These are phyloP conservation scores for Kryphioiulus occultus DNA, from an alignment of 2,888 invertebrate genomes.

Conservation along the genomic window DNA sequence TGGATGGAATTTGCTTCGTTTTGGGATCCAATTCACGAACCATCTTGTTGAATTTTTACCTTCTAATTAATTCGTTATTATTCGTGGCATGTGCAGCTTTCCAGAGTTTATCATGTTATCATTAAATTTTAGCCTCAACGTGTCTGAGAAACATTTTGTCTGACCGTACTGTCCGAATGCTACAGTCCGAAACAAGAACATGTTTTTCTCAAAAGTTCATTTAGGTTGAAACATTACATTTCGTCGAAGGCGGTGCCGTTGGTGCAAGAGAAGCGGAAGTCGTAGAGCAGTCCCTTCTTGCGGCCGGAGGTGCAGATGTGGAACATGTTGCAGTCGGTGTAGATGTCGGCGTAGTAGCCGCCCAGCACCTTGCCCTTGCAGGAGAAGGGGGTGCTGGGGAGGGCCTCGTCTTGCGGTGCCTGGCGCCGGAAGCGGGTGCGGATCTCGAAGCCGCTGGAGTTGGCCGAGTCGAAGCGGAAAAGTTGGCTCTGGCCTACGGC, in stretches of 20 bases:
- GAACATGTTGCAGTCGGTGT: slow-evolving; percentile 49
- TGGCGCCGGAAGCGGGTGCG: background rate
- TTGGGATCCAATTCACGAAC: no score
- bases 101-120: no score
- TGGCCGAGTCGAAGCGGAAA: background rate
- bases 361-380: slow-evolving; percentile 52
- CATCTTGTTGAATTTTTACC: no score
- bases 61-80: no score
- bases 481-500: background rate
- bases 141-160: no score
- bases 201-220: no score
- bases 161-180: slow-evolving; percentile 24
- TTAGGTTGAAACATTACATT: no score
- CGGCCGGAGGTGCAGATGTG: slow-evolving; percentile 50
- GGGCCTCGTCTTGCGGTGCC: background rate
- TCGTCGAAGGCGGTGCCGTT: slow-evolving; percentile 52
- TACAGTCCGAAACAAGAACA: no score
- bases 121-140: no score
- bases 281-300: slow-evolving; percentile 39
- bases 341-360: slow-evolving; percentile 51
- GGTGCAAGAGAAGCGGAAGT: slow-evolving; percentile 50
- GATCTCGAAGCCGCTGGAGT: slow-evolving; percentile 41
- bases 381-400: background rate
- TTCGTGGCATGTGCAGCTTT: no score
- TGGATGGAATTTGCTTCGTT: no score